A percentile compares a stretch with the other conserved stretches of the same genome.
These are phyloP conservation scores for Megalurothrips usitatus DNA, from an alignment of 2,888 invertebrate species.

Conservation along the genomic window DNA sequence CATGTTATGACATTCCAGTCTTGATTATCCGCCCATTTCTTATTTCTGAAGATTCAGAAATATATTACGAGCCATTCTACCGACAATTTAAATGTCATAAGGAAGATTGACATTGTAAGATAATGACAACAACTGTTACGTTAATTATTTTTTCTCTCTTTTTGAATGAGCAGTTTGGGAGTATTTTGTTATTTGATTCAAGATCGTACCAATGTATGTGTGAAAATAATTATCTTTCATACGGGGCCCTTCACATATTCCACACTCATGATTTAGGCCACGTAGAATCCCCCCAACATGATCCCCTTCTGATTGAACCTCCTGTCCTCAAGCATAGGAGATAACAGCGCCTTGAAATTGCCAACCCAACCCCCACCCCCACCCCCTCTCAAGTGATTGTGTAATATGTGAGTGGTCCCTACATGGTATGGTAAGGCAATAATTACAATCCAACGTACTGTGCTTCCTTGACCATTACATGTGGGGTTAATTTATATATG, in stretches of 20 bases:
- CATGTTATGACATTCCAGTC: not conserved
- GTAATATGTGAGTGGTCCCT: not conserved
- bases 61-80: not conserved
- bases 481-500: not conserved
- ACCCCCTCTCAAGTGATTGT: not conserved
- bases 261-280: no score
- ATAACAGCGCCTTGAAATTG: no score
- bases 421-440: not conserved
- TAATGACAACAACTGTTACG: not conserved
- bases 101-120: not conserved
- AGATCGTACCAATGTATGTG: not conserved
- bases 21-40: not conserved
- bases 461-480: slow-evolving; percentile 1
- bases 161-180: not conserved
- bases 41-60: not conserved
- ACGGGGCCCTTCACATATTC: no score
- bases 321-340: no score
- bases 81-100: not conserved
- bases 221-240: not conserved
- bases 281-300: no score
- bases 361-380: no score
- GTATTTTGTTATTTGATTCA: not conserved
- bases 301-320: no score
- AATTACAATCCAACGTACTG: not conserved
- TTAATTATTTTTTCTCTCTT: not conserved